phyloP scores from a whole-genome alignment of 2,888 invertebrate species.

The Emmelina monodactyla region DNA sequence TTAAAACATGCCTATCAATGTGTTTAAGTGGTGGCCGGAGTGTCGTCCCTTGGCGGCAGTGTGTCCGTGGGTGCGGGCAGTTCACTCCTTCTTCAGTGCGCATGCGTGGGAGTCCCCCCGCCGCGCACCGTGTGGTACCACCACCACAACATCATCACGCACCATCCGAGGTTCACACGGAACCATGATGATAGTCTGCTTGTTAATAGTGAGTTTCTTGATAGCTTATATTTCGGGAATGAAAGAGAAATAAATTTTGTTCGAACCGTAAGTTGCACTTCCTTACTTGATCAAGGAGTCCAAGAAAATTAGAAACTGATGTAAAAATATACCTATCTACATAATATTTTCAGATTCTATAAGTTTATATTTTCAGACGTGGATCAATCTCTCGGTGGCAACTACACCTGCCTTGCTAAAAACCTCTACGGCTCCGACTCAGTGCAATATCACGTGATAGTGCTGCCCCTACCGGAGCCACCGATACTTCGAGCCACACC shows the following conservation, averaged over 20 bases:
- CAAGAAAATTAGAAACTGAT: no score
- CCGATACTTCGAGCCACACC: slow-evolving; percentile 69
- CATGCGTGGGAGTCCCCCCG: slow-evolving; percentile 40
- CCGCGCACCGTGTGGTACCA: slow-evolving; percentile 57
- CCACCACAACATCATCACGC: slow-evolving; percentile 51
- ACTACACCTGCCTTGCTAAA: slow-evolving; percentile 82
- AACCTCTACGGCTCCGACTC: slow-evolving; percentile 86
- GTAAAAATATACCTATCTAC: no score
- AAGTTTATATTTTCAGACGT: slow-evolving; percentile 33
- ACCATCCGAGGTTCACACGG: slow-evolving; percentile 47
- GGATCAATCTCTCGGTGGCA: slow-evolving; percentile 72
- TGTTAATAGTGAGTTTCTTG: slow-evolving; percentile 40
- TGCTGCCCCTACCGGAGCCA: slow-evolving; percentile 77
- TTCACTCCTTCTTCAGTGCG: slow-evolving; percentile 44
- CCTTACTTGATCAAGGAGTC: no score
- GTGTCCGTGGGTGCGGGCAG: slow-evolving; percentile 50
- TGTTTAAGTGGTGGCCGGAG: slow-evolving; percentile 66
- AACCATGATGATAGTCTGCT: slow-evolving; percentile 48
- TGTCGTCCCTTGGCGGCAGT: slow-evolving; percentile 67
- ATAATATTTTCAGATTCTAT: no score
- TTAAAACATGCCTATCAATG: neutral
- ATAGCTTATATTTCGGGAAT: no score
- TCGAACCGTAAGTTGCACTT: no score
- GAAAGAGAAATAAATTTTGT: no score
- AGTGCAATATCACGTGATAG: slow-evolving; percentile 78